A percentile compares a stretch with the other conserved stretches of the same genome.
Conservation (phyloP, 1,140 invertebrate species). For the Centruroides sculpturatus region DNA sequence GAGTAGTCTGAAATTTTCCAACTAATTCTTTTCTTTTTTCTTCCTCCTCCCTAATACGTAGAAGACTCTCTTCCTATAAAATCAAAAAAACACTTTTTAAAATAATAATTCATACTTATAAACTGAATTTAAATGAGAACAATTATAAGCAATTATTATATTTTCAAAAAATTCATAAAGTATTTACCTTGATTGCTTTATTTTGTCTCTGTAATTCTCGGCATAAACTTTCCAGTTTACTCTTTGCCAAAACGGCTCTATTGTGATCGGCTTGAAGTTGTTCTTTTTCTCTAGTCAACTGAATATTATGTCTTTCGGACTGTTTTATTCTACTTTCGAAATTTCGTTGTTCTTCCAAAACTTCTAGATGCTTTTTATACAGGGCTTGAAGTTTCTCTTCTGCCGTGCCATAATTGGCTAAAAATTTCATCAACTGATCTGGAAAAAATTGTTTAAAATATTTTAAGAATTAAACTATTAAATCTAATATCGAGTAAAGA, state of each 20-base stretch:
- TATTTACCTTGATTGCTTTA: conserved; percentile 59
- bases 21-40: conserved; percentile 75
- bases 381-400: conserved; percentile 60
- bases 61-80: conserved; percentile 57
- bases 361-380: conserved; percentile 45
- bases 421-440: conserved; percentile 53
- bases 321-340: conserved; percentile 38
- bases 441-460: conserved; percentile 6
- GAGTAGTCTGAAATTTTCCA: conserved; percentile 58
- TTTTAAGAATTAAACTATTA: neutral
- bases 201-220: conserved; percentile 80
- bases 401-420: conserved; percentile 45
- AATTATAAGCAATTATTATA: neutral
- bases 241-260: conserved; percentile 61
- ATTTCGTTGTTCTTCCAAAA: conserved; percentile 57
- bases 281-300: conserved; percentile 59
- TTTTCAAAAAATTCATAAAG: neutral
- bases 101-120: no score
- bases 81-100: no score
- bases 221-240: conserved; percentile 71
- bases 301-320: conserved; percentile 24
- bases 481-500: neutral
- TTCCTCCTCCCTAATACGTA: conserved; percentile 68
- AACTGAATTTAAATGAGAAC: neutral
- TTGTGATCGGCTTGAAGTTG: conserved; percentile 65